A percentile compares a stretch with the other conserved stretches of the same genome.
These are phyloP conservation scores for Paraescarpia echinospica DNA, from an alignment of 1,140 invertebrate genomes.

Conservation along the genomic window DNA sequence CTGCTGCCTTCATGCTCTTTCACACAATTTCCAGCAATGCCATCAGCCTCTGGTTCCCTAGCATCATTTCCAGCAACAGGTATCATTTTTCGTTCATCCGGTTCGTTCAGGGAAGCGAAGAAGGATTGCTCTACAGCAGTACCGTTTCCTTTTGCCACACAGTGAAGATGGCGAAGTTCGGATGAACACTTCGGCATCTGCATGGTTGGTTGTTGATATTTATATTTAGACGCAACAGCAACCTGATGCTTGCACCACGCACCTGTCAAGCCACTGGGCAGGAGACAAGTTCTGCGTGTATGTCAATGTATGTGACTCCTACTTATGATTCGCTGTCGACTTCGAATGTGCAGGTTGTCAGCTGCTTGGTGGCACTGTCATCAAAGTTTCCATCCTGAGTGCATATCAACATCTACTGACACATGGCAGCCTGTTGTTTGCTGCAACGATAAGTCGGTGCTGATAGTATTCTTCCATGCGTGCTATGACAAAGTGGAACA, in stretches of 20 bases:
- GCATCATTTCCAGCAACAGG: too few species aligned
- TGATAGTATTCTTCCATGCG: constrained; percentile 12
- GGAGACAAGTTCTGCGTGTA: background rate
- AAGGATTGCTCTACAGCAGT: background rate
- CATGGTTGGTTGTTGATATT: background rate
- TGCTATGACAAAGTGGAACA: background rate
- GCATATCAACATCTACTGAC: background rate
- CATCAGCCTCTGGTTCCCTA: too few species aligned
- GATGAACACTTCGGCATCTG: background rate
- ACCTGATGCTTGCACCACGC: background rate
- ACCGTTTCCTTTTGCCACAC: background rate
- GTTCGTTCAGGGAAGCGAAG: background rate
- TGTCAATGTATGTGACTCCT: background rate
- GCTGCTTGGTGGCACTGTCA: background rate
- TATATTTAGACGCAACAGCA: background rate
- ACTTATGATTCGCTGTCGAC: background rate
- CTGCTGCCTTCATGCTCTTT: too few species aligned
- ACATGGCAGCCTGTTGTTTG: constrained; percentile 4
- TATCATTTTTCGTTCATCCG: background rate
- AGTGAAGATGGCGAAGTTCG: background rate
- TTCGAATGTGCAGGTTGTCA: background rate
- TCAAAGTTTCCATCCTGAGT: background rate
- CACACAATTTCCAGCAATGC: background rate
- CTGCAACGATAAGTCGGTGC: background rate
- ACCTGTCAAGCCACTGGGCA: background rate